Evolutionary conservation across 2,113 vertebrate species (phyloP), one percentile per base, ranked within the genome.

Genomic region (Pterocles orientalis): DNA sequence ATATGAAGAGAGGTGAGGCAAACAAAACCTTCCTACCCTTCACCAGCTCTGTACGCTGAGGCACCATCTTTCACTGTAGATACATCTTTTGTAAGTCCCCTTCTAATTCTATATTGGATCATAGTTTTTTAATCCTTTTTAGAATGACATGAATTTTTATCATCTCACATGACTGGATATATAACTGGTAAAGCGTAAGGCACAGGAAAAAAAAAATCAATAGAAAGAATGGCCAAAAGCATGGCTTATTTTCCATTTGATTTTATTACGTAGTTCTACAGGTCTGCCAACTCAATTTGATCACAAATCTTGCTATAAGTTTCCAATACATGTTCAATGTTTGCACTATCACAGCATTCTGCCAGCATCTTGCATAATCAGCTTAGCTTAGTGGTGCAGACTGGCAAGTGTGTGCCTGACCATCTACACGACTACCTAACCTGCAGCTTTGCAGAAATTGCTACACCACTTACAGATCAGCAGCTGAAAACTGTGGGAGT

Each of bases 321-420:
- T 94, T 48, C 29, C 76, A 85, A 53, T 20, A 79, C 18, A 18
- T 8, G 23, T 57, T 82, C 39, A 26, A 5, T 56, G 86, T 87
- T 79, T 61, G 26, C 64, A 53, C 16, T 21, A 89, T 25, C 60
- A 34, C 12, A 41, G 60, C 36, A 57, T 57, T 76, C 45, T 92
- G 58, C 28, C 41, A 91, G 43, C 2, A 2, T 41, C 62, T 65
- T 76, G 21, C 48, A 76, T 31, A 73, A 69, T 31, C 54, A 65
- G n/a, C 18, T 71, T 36, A 60, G 43, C 45, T 39, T 23, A 15
- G 28, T 2, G 14, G 21, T 36, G 28, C 65, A 24, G 36, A 57
- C 26, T 7, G 20, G 19, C 9, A 31, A 57, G 31, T 0, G 0
- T 1, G 4, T 9, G 14, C 39, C 33, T 72, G 48, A 64, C 18